A percentile compares a stretch with the other conserved stretches of the same genome.
These are phyloP conservation scores for Cacatua alba DNA, from an alignment of 2,113 vertebrate genomes.

Conservation along the genomic window DNA sequence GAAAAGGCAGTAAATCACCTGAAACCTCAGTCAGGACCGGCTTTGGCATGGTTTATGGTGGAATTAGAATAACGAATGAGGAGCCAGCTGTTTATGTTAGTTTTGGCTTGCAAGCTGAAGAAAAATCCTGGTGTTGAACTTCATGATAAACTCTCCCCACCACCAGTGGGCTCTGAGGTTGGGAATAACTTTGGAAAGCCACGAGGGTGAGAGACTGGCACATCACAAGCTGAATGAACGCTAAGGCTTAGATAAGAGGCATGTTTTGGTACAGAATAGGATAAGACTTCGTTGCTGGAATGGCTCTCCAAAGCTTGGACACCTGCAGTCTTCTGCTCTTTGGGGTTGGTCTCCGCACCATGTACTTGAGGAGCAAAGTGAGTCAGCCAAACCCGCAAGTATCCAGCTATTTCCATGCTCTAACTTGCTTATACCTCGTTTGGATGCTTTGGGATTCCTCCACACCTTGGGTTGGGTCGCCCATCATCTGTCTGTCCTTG, in stretches of 20 bases:
- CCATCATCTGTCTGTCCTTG: neutral
- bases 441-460: neutral
- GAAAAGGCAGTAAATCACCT: constrained; percentile 64
- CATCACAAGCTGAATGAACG: neutral
- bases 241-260: neutral
- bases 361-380: neutral
- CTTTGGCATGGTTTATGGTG: constrained; percentile 52
- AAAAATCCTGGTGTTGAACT: constrained; percentile 5
- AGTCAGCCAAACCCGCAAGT: neutral
- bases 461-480: neutral
- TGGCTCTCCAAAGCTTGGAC: neutral
- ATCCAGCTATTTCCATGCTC: neutral
- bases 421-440: accelerated
- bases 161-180: neutral
- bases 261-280: neutral
- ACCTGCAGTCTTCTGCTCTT: neutral
- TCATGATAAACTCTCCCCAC: neutral
- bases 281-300: accelerated
- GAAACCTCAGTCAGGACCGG: constrained; percentile 7
- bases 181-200: neutral
- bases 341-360: neutral
- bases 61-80: constrained; percentile 70
- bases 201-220: neutral
- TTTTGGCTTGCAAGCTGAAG: constrained; percentile 60
- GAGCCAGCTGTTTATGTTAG: constrained; percentile 66